phyloP scores from a whole-genome alignment of 2,113 vertebrate genomes.

The Melanostigma gelatinosum region DNA sequence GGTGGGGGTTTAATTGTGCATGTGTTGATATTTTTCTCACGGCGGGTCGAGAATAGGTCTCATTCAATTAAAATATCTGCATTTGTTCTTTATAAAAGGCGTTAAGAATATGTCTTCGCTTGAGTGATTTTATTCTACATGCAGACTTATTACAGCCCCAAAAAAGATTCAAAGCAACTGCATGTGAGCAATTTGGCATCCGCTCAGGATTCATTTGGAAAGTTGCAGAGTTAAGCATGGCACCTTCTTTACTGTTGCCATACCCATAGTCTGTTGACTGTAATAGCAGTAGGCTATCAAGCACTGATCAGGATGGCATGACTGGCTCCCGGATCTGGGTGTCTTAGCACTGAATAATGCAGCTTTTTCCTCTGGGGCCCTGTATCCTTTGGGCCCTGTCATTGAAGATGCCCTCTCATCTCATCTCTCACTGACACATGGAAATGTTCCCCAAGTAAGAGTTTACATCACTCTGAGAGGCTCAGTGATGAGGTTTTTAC shows the following conservation, averaged over 20 bases:
- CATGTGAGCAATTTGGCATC: neutral
- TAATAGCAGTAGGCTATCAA: constrained; percentile 77
- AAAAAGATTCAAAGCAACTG: constrained; percentile 4
- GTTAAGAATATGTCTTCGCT: constrained; percentile 1
- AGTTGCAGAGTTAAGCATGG: constrained; percentile 20
- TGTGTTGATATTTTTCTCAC: neutral
- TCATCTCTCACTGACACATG: constrained; percentile 72
- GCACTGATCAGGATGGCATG: constrained; percentile 68
- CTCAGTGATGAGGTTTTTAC: constrained; percentile 70
- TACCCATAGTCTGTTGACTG: constrained; percentile 59
- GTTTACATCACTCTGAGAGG: constrained; percentile 72
- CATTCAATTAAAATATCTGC: constrained; percentile 14
- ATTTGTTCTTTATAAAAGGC: constrained; percentile 18
- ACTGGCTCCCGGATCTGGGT: constrained; percentile 56
- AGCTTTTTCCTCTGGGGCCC: constrained; percentile 74
- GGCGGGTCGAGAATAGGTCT: neutral
- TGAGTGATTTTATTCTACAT: neutral
- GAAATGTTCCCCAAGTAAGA: constrained; percentile 70
- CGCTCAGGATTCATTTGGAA: constrained; percentile 42
- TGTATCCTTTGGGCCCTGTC: constrained; percentile 59
- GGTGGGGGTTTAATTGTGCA: constrained; percentile 18
- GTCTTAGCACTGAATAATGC: constrained; percentile 79
- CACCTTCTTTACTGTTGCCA: constrained; percentile 35
- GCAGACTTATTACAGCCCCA: neutral
- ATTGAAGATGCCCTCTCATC: constrained; percentile 75